Conservation (phyloP, 2,888 invertebrate genomes). For the Danaus chrysippus region DNA sequence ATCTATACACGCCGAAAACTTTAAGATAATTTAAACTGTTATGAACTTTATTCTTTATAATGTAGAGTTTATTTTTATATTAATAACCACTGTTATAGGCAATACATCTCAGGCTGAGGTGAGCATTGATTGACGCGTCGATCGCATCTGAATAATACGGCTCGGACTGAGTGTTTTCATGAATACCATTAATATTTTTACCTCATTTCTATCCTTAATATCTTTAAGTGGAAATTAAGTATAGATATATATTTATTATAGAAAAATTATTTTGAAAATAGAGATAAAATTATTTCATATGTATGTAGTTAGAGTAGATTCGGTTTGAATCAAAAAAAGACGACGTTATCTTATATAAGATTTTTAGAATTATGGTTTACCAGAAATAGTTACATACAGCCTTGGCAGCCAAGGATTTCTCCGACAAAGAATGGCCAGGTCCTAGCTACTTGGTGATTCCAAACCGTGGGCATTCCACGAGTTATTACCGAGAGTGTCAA, state of each 20-base stretch:
- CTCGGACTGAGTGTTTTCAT: constrained; percentile 47
- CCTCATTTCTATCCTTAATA: not conserved
- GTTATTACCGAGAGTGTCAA: constrained; percentile 55
- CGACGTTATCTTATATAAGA: not conserved
- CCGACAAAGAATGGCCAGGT: constrained; percentile 23
- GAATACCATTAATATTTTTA: constrained; percentile 56
- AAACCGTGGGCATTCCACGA: constrained; percentile 42
- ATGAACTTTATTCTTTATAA: not conserved
- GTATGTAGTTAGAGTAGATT: too few relatives aligned
- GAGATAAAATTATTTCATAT: too few relatives aligned
- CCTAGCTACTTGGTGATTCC: constrained; percentile 49
- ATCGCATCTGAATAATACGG: constrained; percentile 49
- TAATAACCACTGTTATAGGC: constrained; percentile 33
- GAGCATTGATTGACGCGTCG: constrained; percentile 55
- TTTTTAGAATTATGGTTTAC: not conserved
- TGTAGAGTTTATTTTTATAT: constrained; percentile 26
- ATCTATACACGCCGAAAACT: constrained; percentile 41
- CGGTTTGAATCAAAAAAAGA: too few relatives aligned
- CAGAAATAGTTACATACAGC: constrained; percentile 21
- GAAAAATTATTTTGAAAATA: too few relatives aligned
- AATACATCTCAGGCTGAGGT: constrained; percentile 42
- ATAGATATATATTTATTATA: too few relatives aligned
- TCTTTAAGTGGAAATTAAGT: not conserved
- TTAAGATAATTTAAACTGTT: not conserved
- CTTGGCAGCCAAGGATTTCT: constrained; percentile 26